Base-by-base conservation (phyloP, 2,113 vertebrate species). In the Anguilla rostrata region DNA sequence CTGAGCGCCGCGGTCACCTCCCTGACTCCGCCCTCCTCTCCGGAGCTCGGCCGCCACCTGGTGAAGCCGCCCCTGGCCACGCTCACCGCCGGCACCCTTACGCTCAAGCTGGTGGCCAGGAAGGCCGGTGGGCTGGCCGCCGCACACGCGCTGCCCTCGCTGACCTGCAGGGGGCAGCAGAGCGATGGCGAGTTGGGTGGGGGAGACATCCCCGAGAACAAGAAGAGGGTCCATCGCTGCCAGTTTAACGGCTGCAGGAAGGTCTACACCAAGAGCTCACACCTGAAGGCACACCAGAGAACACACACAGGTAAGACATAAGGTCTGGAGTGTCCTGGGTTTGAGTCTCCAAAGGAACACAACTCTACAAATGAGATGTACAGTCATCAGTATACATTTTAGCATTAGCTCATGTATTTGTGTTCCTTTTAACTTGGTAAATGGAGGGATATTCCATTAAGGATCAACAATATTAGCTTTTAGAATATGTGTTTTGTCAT, bases 191-290 rank as follows among this genome's bases (percentile, higher is more conserved):
- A 97, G 56, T 97, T 94, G 90, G 95, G 94, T 90, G 93, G 94
- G 87, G 40, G 85, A 16, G 94, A 97, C 16, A 96, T 96, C 83
- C 96, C 97, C 0, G 98, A 99, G 94, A 99, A 98, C 95, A 99
- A 99, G 96, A 99, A 98, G 95, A 97, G 98, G 91, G 98, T 99
- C 90, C 98, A 99, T 90, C 98, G 98, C 84, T 99, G 98, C 91
- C 98, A 99, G 71, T 99, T 99, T 94, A 99, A 99, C 78, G 98
- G 98, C 91, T 99, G 98, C 94, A 96, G 98, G 92, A 99, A 99
- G 94, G 98, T 99, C 91, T 99, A 99, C 94, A 99, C 98, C 94
- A 99, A 99, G 96, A 99, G 98, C 93, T 99, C 98, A 91, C 98
- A 99, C 94, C 94, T 99, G 93, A 99, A 99, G 94, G 98, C 98